These are phyloP conservation scores for Grammomys surdaster DNA, from an alignment of 2,113 vertebrate species.

Conservation along the genomic window DNA sequence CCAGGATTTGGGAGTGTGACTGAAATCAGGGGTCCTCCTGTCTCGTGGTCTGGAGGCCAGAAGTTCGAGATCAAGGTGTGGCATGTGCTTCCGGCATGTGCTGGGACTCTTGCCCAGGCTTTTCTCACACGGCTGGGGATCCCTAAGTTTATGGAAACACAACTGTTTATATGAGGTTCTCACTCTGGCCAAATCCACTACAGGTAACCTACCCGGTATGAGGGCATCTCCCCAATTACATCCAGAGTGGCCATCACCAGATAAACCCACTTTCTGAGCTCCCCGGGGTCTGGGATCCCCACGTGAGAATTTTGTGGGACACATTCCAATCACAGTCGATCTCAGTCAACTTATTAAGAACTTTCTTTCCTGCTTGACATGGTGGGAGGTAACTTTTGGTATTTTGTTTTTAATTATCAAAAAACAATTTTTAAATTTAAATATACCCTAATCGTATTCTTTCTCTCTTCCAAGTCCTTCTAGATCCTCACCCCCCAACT, in stretches of 20 bases:
- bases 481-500: neutral
- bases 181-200: neutral
- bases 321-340: neutral
- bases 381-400: neutral
- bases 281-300: neutral
- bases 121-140: neutral
- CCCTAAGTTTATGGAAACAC: neutral
- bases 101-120: neutral
- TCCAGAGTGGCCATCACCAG: neutral
- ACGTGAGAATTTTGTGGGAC: neutral
- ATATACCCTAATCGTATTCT: neutral
- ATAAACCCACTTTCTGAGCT: neutral
- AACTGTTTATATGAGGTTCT: accelerated
- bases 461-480: neutral
- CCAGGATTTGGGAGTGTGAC: neutral
- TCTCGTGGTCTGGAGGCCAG: neutral
- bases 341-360: neutral
- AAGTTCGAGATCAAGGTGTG: neutral
- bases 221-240: neutral
- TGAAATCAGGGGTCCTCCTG: neutral
- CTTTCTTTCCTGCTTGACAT: neutral
- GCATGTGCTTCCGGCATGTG: accelerated
- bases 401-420: neutral
- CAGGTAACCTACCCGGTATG: neutral
- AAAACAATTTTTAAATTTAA: neutral